Conservation (phyloP, 2,797 vertebrate genomes). For the Lagocephalus sceleratus region DNA sequence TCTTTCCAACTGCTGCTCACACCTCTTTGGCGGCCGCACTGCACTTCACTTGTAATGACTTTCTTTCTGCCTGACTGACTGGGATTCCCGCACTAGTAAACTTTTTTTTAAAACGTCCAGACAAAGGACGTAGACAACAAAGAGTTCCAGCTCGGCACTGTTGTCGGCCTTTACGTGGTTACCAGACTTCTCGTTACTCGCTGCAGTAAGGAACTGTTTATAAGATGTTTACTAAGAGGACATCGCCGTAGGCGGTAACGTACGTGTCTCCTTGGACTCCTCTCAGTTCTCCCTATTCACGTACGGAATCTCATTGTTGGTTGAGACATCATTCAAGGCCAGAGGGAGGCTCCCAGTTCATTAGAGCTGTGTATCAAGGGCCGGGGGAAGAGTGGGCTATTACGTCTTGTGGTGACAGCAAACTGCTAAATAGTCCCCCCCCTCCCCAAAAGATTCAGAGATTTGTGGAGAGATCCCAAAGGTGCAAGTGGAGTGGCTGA, state of each 20-base stretch:
- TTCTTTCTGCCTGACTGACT: slow-evolving; percentile 61
- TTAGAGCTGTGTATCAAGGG: slow-evolving; percentile 65
- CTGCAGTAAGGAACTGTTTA: slow-evolving; percentile 52
- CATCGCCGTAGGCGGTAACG: slow-evolving; percentile 49
- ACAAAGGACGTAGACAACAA: slow-evolving; percentile 72
- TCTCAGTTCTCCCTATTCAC: slow-evolving; percentile 65
- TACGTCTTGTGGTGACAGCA: slow-evolving; percentile 65
- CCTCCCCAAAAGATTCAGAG: slow-evolving; percentile 33
- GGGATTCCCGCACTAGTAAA: slow-evolving; percentile 77
- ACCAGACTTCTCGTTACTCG: slow-evolving; percentile 59
- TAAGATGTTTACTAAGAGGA: slow-evolving; percentile 71
- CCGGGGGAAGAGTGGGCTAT: slow-evolving; percentile 37
- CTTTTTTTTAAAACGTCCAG: slow-evolving; percentile 62
- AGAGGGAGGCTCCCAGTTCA: slow-evolving; percentile 69
- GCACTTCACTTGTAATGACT: slow-evolving; percentile 63
- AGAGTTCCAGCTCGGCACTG: slow-evolving; percentile 42
- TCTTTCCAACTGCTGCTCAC: slow-evolving; percentile 31
- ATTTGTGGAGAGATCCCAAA: slow-evolving; percentile 28
- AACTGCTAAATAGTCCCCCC: slow-evolving; percentile 36
- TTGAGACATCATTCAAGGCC: slow-evolving; percentile 70
- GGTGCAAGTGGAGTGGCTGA: slow-evolving; percentile 28
- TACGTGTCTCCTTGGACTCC: slow-evolving; percentile 72
- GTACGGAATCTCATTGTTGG: slow-evolving; percentile 78
- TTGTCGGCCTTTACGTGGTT: slow-evolving; percentile 64
- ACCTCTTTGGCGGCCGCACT: slow-evolving; percentile 52